Evolutionary conservation across 2,797 vertebrate genomes (phyloP).

Genomic region (Chaenodraco wilsoni): DNA sequence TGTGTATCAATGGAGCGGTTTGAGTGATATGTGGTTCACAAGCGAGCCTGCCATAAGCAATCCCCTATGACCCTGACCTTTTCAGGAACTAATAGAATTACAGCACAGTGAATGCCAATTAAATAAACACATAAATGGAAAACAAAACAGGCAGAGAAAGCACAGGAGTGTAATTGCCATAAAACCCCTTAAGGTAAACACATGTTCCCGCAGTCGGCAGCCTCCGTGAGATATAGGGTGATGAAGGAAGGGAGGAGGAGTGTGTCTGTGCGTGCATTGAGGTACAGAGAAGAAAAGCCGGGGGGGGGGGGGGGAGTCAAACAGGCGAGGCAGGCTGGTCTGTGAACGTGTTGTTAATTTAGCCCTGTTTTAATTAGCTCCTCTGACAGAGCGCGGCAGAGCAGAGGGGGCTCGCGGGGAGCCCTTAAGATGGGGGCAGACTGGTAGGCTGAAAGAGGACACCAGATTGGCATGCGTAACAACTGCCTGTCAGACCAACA

Average conservation of each 20-base stretch:
- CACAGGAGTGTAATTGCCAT: conserved; percentile 75
- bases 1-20: conserved; percentile 37
- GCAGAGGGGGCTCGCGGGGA: conserved; percentile 56
- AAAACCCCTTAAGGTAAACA: conserved; percentile 80
- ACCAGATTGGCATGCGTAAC: conserved; percentile 72
- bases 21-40: conserved; percentile 47
- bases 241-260: conserved; percentile 42
- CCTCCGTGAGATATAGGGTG: conserved; percentile 59
- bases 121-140: conserved; percentile 77
- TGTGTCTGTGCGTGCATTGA: conserved; percentile 9
- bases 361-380: conserved; percentile 80
- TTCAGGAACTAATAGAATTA: conserved; percentile 80
- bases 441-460: conserved; percentile 66
- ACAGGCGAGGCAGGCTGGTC: conserved; percentile 57
- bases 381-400: conserved; percentile 56
- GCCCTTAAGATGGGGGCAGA: conserved; percentile 68
- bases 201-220: conserved; percentile 74
- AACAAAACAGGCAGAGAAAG: conserved; percentile 70
- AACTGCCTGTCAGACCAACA: conserved; percentile 63
- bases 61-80: conserved; percentile 81
- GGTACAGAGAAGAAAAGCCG: conserved; percentile 40
- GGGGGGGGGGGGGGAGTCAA: conserved; percentile 38
- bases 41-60: conserved; percentile 63
- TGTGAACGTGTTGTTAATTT: conserved; percentile 75
- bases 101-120: conserved; percentile 77